These are phyloP conservation scores for Heloderma charlesbogerti DNA, from an alignment of 2,113 vertebrate genomes.

Conservation along the genomic window DNA sequence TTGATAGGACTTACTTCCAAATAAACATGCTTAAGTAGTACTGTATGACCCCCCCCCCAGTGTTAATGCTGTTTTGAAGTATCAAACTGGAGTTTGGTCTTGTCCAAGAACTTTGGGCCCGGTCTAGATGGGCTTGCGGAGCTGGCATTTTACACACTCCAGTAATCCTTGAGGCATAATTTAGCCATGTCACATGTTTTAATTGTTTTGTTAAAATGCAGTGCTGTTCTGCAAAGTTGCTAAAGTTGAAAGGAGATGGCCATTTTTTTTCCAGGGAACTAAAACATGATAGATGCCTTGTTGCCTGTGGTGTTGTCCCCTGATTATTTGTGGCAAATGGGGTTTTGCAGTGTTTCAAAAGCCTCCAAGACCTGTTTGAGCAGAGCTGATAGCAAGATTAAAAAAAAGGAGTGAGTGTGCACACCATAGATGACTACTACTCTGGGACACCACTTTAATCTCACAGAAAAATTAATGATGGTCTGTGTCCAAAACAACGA, in stretches of 20 bases:
- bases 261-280: background rate
- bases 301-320: too few species aligned
- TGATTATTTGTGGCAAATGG: background rate
- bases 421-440: background rate
- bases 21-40: background rate
- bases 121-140: background rate
- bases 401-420: background rate
- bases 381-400: background rate
- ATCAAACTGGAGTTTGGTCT: background rate
- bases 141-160: background rate
- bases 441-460: background rate
- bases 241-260: background rate
- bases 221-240: background rate
- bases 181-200: too few species aligned
- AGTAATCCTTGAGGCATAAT: too few species aligned
- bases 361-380: background rate
- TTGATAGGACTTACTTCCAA: background rate
- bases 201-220: background rate
- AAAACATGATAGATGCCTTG: background rate
- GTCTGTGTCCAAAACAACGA: too few species aligned
- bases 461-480: background rate
- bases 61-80: background rate
- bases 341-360: background rate
- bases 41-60: too few species aligned
- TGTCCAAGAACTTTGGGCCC: background rate